Base-by-base conservation (phyloP, 2,797 vertebrate species). In the Scolopax bukidnonensis region DNA sequence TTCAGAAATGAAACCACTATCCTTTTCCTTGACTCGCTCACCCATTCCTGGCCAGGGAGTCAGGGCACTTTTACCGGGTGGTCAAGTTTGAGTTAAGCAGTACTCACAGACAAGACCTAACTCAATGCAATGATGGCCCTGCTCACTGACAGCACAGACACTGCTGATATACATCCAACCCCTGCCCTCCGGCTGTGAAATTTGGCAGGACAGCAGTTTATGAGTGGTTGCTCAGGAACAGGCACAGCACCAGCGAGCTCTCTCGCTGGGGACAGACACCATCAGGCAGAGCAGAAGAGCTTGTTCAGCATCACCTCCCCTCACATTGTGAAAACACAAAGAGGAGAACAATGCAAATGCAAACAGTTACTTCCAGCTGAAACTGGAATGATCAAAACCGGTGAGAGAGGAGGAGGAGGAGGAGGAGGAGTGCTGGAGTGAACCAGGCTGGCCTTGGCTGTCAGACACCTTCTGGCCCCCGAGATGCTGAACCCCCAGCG, bases 301-400 rank as follows among this genome's bases (percentile, higher is more conserved):
- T 86, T 40, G 51, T 10, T 93, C 93, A 83, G 90, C 89, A 73
- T 32, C 83, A 54, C 64, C 47, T 77, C 64, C 71, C 1, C 10
- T 10, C 32, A 17, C 40, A 10, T 3, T 28, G 32, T 45, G 61
- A n/a, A 84, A 76, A 88, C 3, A 48, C 41, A 28, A 73, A 88
- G 50, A 61, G 30, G 40, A 87, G 45, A 91, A 94, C 75, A 87
- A 84, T 16, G 54, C 70, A 65, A 85, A 60, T 18, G n/a, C n/a
- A 63, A 94, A 74, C 41, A 47, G 67, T 10, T 33, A 10, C 64
- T 67, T 74, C 38, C 77, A 84, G 81, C 43, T 70, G 65, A 54
- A 70, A 73, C 20, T 16, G 17, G 81, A 89, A 67, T 28, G 76
- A 80, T 77, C 67, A 76, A 61, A 76, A 45, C 15, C 27, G 7